Percentiles rank a stretch among this genome's conserved stretches.
Conservation (phyloP, 2,797 vertebrate species). For the Acipenser ruthenus region DNA sequence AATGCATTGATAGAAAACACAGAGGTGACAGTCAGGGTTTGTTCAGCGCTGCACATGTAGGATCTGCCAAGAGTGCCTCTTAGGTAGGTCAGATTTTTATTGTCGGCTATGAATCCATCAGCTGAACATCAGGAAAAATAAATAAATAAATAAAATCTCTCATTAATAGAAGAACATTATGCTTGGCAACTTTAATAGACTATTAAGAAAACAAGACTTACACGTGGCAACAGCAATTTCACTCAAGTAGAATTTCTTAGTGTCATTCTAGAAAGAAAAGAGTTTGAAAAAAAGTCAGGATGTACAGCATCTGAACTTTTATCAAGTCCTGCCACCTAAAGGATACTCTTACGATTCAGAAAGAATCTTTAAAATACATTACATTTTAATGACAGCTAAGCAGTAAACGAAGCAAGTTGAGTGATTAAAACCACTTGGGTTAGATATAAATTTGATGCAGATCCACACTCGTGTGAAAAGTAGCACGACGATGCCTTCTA, state of each 20-base stretch:
- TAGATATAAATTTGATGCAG: no score
- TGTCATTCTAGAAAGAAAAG: constrained; percentile 48
- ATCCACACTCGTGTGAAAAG: no score
- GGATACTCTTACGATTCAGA: no score
- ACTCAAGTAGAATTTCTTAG: constrained; percentile 56
- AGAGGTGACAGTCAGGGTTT: constrained; percentile 58
- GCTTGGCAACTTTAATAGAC: neutral
- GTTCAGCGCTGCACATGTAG: constrained; percentile 77
- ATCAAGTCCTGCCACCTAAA: constrained; percentile 1
- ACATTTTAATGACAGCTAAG: constrained; percentile 29
- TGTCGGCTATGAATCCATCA: constrained; percentile 31
- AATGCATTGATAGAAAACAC: constrained; percentile 69
- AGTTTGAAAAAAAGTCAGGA: neutral
- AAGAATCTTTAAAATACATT: neutral
- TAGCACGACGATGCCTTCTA: no score
- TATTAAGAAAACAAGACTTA: constrained; percentile 33
- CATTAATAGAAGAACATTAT: neutral
- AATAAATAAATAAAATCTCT: neutral
- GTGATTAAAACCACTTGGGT: no score
- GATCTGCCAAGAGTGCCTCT: constrained; percentile 71
- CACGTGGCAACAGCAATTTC: constrained; percentile 43
- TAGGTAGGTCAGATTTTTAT: constrained; percentile 67
- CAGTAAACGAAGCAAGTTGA: no score
- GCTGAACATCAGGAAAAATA: constrained; percentile 23
- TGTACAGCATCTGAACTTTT: neutral